Evolutionary conservation across 2,797 vertebrate species (phyloP), one percentile per base, ranked within the genome.

Genomic region (Catamblyrhynchus diadema): DNA sequence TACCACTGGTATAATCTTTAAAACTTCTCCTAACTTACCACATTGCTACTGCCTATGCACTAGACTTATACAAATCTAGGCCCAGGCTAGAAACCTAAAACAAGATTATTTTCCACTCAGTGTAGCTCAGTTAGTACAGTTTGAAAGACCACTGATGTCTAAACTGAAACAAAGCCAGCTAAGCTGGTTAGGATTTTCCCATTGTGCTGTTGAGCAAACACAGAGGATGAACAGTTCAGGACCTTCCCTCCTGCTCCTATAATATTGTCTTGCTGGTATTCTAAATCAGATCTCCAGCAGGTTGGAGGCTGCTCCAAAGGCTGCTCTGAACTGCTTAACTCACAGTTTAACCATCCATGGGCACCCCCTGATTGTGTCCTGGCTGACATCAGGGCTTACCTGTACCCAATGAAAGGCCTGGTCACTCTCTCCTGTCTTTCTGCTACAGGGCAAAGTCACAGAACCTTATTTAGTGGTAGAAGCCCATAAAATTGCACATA

Each of bases 261-360:
- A 70, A 77, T 17, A 57, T 5, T 6, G 3, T 28, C 11, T n/a
- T 74, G 18, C 39, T 10, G 6, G 60, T 32, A 73, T 18, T 13
- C 12, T 50, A 77, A 65, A 73, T 48, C 23, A n/a, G 19, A 61
- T 48, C 22, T 86, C 50, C 35, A 37, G 19, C 19, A 47, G 8
- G 16, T 1, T 42, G 42, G 42, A 42, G 42, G 42, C 42, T 42
- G 42, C 42, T 42, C 42, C 42, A 79, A 92, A 82, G 9, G 19
- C 14, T 73, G 22, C 37, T 60, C 12, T 27, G 42, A 81, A 61
- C 10, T 13, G 30, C 14, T 21, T 41, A 35, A 15, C 18, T 57
- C 27, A 41, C 1, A 12, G 23, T 4, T 42, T 30, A 50, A 27
- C 35, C 20, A 78, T 22, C 6, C n/a, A 50, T 0, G 0, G 33